Base-by-base conservation (phyloP, 2,888 invertebrate species). In the Vesta saturnalis region DNA sequence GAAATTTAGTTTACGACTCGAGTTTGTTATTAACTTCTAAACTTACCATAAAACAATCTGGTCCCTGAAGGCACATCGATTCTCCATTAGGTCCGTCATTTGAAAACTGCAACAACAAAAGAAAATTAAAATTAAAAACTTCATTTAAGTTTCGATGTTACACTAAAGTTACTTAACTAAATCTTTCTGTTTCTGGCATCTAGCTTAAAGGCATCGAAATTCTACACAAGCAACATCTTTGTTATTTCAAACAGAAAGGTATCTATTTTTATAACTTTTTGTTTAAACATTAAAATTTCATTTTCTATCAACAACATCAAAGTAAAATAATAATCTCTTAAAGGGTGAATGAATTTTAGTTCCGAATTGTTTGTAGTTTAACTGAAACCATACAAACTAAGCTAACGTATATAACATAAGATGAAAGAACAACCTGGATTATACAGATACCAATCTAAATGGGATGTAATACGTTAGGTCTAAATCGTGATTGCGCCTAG, bases 21-120 rank as follows among this genome's bases (percentile, higher is more conserved):
- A 39, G 43, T 46, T n/a, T 46, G 59, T 60, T 30, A 18, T 43
- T 49, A 35, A 16, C 35, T 54, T 56, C 46, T 76, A 75, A 76
- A 87, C 89, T 89, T 83, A 90, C 90, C 90, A 90, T 90, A 85
- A 89, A 90, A 83, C 90, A 90, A 85, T 90, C 90, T 75, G 90
- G 89, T 82, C 89, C 89, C 83, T 90, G 90, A 83, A 90, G 86
- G 84, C 90, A 90, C 81, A 89, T 88, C 66, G 88, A 88, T 85
- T 89, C 89, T 83, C 89, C 89, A 81, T 88, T 85, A 77, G 88
- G 87, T 66, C 88, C 86, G 74, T 88, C 88, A 83, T 87, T 86
- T 79, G 89, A 88, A 78, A 90, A 90, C 90, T 90, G 88, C 79
- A 87, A 64, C 18, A n/a, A n/a, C 43, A 69, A 60, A 70, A 60